phyloP scores from a whole-genome alignment of 2,113 vertebrate genomes.

The Eulacestoma nigropectus region DNA sequence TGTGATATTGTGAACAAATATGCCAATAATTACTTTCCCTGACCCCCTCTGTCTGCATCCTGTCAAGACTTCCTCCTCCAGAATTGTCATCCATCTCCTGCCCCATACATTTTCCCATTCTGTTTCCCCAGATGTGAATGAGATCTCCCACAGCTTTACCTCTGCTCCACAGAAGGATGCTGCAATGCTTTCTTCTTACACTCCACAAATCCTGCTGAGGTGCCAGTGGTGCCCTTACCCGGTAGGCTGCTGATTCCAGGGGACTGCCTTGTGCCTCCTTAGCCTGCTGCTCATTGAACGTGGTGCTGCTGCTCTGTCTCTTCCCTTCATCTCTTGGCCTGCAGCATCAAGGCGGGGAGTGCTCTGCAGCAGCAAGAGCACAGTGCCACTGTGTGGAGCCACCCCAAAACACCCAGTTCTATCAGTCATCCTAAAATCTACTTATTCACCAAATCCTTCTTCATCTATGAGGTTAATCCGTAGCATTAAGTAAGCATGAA shows the following conservation, averaged over 20 bases:
- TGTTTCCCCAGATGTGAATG: neutral
- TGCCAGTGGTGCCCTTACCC: neutral
- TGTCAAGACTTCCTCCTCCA: neutral
- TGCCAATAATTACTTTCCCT: neutral
- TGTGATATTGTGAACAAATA: neutral
- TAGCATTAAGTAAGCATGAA: neutral
- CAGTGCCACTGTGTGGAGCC: neutral
- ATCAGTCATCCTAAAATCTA: neutral
- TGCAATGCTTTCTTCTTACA: neutral
- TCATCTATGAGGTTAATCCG: fast-evolving
- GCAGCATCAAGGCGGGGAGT: fast-evolving
- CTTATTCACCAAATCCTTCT: neutral
- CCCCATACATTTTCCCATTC: neutral
- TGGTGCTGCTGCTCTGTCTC: neutral
- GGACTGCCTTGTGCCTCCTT: neutral
- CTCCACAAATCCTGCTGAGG: neutral
- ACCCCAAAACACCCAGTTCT: neutral
- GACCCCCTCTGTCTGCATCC: neutral
- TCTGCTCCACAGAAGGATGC: neutral
- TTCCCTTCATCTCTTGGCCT: neutral
- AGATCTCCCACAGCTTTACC: neutral
- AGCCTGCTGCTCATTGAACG: neutral
- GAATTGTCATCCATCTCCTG: neutral
- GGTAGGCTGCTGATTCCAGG: neutral
- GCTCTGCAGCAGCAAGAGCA: neutral